Conservation (phyloP, 37 sponge, comb jelly and placozoan species). For the Lycopodina hypogea region DNA sequence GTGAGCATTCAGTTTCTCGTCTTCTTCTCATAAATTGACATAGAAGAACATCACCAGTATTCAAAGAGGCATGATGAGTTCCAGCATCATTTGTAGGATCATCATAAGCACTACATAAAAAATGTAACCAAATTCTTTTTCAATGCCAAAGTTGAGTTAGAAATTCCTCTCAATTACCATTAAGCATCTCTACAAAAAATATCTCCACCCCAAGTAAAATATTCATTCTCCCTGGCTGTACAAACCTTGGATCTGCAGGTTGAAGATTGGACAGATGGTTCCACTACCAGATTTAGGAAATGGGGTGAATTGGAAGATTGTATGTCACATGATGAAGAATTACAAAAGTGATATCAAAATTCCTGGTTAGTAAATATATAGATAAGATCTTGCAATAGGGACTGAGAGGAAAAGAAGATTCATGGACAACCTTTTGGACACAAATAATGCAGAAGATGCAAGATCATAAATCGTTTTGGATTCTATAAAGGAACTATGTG, state of each 20-base stretch:
- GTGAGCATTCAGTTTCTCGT: no score
- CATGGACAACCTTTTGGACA: neutral
- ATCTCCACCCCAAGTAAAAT: no score
- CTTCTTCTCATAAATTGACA: no score
- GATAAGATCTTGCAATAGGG: no score
- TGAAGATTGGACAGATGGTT: no score
- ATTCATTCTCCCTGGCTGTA: conserved; percentile 29
- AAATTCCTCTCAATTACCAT: no score
- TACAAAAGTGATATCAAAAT: conserved; percentile 21
- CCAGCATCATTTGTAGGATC: conserved; percentile 17
- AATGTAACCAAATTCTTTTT: no score
- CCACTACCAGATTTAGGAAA: no score
- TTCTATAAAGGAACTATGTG: neutral
- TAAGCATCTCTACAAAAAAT: no score
- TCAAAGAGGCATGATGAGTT: conserved; percentile 4
- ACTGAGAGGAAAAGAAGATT: neutral
- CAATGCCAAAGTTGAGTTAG: no score
- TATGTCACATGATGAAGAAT: conserved; percentile 38
- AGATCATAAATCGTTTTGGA: no score
- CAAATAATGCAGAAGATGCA: neutral
- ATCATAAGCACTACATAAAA: no score
- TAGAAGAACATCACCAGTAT: conserved; percentile 22
- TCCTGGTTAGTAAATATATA: neutral
- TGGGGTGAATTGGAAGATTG: conserved; percentile 26
- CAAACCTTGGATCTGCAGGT: conserved; percentile 38